Conservation (phyloP, 2,113 vertebrate genomes). For the Leptobrachium leishanense region DNA sequence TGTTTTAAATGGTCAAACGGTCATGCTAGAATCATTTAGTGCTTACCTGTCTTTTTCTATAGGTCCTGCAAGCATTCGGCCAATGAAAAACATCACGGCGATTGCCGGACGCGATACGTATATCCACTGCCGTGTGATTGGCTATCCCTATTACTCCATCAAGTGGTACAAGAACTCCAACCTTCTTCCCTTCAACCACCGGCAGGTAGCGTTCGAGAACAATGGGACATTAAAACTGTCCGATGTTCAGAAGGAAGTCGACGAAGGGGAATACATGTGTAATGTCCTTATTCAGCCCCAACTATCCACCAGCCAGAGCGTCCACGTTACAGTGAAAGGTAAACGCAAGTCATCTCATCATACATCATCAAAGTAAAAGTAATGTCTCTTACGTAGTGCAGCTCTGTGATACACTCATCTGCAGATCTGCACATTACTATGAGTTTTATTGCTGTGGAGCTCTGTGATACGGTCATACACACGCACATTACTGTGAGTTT, state of each 20-base stretch:
- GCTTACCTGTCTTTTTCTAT: slow-evolving; percentile 61
- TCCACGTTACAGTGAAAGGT: slow-evolving; percentile 94
- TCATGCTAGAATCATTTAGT: slow-evolving; percentile 67
- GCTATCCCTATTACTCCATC: slow-evolving; percentile 97
- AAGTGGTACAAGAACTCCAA: slow-evolving; percentile 99
- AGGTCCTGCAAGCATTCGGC: slow-evolving; percentile 95
- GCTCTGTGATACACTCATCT: background rate
- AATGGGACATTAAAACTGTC: slow-evolving; percentile 93
- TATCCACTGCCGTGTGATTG: slow-evolving; percentile 95
- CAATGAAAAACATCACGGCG: slow-evolving; percentile 98
- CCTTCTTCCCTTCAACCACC: slow-evolving; percentile 94
- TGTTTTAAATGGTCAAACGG: background rate
- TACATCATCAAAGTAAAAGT: too few species aligned
- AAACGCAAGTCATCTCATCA: slow-evolving; percentile 15
- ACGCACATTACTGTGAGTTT: too few species aligned
- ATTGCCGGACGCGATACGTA: slow-evolving; percentile 94
- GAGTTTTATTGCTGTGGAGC: too few species aligned
- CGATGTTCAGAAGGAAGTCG: slow-evolving; percentile 92
- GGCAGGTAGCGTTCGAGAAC: slow-evolving; percentile 96
- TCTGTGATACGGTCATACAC: too few species aligned
- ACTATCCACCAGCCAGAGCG: slow-evolving; percentile 92
- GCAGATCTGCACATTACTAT: too few species aligned
- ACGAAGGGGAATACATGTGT: slow-evolving; percentile 94
- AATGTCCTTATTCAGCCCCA: slow-evolving; percentile 94
- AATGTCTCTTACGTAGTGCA: background rate